Evolutionary conservation across 2,888 invertebrate genomes (phyloP).

Genomic region (Dynastes hyllus): DNA sequence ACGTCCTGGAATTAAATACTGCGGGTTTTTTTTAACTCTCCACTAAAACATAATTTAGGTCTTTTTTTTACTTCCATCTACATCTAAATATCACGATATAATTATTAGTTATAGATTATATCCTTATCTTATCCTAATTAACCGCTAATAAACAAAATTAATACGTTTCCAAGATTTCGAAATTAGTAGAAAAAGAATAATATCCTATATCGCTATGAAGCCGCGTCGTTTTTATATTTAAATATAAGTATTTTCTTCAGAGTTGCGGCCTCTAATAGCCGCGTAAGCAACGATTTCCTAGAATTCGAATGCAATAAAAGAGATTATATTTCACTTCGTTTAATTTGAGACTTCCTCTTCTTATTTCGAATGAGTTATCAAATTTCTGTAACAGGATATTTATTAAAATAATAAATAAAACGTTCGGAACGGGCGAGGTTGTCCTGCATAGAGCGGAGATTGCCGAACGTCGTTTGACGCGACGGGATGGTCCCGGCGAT

Average conservation of each 20-base stretch:
- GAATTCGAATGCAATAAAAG: constrained; percentile 36
- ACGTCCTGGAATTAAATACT: too few relatives aligned
- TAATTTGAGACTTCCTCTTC: constrained; percentile 40
- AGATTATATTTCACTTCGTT: constrained; percentile 34
- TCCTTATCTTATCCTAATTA: not conserved
- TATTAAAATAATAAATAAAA: constrained; percentile 32
- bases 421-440: not conserved
- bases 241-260: not conserved
- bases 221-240: not conserved
- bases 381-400: constrained; percentile 39
- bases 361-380: constrained; percentile 39
- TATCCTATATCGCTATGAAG: not conserved
- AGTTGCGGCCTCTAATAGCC: too few relatives aligned
- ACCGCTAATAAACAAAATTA: constrained; percentile 1
- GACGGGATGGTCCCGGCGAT: not conserved
- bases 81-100: not conserved
- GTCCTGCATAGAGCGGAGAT: too few relatives aligned
- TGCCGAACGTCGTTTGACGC: not conserved
- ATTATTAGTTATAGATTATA: not conserved
- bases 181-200: not conserved
- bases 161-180: not conserved
- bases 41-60: too few relatives aligned
- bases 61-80: too few relatives aligned
- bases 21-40: too few relatives aligned
- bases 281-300: constrained; percentile 18